Conservation (phyloP, 1,140 invertebrate genomes). For the Centruroides vittatus region DNA sequence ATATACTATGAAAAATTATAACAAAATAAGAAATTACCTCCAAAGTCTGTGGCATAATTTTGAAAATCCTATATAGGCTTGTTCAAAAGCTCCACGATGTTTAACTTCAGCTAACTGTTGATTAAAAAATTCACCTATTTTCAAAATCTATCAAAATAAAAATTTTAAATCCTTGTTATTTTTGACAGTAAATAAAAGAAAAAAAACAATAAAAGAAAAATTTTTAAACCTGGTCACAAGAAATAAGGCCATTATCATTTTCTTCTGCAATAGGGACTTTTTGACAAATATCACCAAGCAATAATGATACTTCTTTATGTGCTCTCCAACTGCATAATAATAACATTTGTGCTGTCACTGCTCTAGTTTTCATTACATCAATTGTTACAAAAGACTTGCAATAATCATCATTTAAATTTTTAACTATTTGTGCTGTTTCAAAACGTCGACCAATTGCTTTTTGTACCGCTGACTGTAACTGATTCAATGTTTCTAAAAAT, state of each 20-base stretch:
- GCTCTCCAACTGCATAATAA: slow-evolving; percentile 79
- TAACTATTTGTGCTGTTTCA: not conserved
- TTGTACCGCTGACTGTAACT: slow-evolving; percentile 3
- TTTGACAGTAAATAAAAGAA: not conserved
- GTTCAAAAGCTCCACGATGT: slow-evolving; percentile 89
- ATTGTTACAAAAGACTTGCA: not conserved
- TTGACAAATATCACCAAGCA: slow-evolving; percentile 38
- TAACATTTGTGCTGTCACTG: slow-evolving; percentile 61
- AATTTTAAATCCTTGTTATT: not conserved
- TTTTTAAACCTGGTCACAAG: slow-evolving; percentile 6
- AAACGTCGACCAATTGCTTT: slow-evolving; percentile 7
- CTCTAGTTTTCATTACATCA: slow-evolving; percentile 20
- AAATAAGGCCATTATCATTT: slow-evolving; percentile 25
- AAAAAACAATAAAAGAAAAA: not conserved
- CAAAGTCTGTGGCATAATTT: slow-evolving; percentile 52
- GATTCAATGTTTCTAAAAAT: slow-evolving; percentile 15
- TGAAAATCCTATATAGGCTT: slow-evolving; percentile 78
- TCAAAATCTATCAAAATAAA: too few relatives aligned
- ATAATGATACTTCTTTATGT: slow-evolving; percentile 50
- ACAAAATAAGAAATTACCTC: slow-evolving; percentile 17
- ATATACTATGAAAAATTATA: too few relatives aligned
- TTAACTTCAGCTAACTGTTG: slow-evolving; percentile 60
- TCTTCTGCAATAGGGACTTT: slow-evolving; percentile 19
- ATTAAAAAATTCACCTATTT: slow-evolving; percentile 49
- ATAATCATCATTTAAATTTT: too few relatives aligned